Conservation (phyloP, 2,888 invertebrate species). For the Xanthorhoe designata region DNA sequence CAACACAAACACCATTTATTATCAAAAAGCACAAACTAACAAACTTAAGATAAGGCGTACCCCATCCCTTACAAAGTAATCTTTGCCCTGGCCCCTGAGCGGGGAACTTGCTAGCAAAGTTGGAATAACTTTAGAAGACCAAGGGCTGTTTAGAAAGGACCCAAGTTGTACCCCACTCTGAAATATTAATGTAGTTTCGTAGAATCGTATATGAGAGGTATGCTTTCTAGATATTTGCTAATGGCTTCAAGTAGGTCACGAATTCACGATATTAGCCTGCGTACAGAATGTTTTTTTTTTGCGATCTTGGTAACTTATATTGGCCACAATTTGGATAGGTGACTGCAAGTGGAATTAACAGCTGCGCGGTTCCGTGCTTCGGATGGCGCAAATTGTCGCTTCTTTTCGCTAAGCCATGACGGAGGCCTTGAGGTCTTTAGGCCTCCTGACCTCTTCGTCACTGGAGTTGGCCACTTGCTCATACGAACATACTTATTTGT, state of each 20-base stretch:
- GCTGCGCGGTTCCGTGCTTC: no score
- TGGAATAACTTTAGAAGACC: conserved; percentile 85
- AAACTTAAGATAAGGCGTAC: conserved; percentile 71
- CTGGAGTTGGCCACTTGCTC: no score
- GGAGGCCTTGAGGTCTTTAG: no score
- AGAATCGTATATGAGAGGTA: conserved; percentile 81
- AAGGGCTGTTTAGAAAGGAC: conserved; percentile 86
- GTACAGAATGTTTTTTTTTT: no score
- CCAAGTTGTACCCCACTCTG: conserved; percentile 71
- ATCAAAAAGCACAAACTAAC: conserved; percentile 68
- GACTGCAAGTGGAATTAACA: no score
- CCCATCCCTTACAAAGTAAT: conserved; percentile 73
- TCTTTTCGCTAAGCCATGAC: no score
- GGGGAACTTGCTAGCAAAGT: conserved; percentile 73
- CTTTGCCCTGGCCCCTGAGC: conserved; percentile 73
- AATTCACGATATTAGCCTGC: conserved; percentile 23
- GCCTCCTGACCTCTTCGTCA: no score
- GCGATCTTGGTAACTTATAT: no score
- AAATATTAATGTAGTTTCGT: conserved; percentile 85
- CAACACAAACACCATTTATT: conserved; percentile 54
- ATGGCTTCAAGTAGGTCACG: conserved; percentile 46
- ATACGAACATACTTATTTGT: no score
- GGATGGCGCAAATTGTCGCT: no score
- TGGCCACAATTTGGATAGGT: no score
- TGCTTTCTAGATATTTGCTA: conserved; percentile 69